phyloP scores from a whole-genome alignment of 2,113 vertebrate species.

The Siniperca chuatsi region DNA sequence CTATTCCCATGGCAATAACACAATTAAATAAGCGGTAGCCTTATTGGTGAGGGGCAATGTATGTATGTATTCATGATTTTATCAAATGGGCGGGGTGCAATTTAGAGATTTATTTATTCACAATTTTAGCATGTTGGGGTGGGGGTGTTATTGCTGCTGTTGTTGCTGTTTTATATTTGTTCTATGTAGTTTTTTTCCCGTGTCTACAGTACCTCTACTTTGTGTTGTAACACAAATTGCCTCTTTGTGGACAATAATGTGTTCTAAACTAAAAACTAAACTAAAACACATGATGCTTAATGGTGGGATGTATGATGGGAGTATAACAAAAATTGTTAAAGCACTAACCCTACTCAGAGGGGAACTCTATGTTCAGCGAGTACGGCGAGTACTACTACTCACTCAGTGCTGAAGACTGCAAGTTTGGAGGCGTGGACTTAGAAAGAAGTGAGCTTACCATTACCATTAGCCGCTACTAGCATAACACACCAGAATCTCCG shows the following conservation, averaged over 20 bases:
- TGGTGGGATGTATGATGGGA: background rate
- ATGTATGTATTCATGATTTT: no score
- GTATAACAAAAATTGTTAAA: background rate
- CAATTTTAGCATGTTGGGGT: no score
- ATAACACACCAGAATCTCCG: background rate
- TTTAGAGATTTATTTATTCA: no score
- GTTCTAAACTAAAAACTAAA: background rate
- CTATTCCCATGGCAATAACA: no score
- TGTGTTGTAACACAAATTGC: background rate
- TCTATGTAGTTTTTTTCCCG: background rate
- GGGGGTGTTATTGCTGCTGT: no score
- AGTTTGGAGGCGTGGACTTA: background rate
- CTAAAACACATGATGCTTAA: background rate
- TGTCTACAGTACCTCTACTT: background rate
- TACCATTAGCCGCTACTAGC: background rate
- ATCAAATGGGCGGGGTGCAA: no score
- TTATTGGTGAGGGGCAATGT: no score
- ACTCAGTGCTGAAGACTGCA: no score
- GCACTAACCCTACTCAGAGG: no score
- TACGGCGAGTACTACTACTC: no score
- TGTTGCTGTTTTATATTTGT: background rate
- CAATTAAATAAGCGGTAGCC: no score
- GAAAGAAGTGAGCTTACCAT: background rate
- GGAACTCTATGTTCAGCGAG: no score
- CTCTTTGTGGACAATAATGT: background rate